Conservation (phyloP, 53 echinoderm and acorn worm genomes). For the Actinopyga echinites region DNA sequence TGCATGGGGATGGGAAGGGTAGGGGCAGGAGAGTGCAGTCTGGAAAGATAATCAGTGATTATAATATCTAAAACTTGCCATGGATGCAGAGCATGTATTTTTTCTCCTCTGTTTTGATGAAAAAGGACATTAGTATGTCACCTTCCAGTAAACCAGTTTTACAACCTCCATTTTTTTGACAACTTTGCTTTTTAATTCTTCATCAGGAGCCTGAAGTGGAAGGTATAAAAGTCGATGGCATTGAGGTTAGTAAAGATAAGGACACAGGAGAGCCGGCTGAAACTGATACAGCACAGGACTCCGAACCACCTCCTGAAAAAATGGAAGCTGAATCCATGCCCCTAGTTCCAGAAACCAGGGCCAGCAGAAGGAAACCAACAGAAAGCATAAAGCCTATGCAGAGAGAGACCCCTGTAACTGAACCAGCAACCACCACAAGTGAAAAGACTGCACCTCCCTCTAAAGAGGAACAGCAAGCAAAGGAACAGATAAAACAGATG, state of each 20-base stretch:
- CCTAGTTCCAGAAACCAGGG: neutral
- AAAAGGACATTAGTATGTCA: too few relatives aligned
- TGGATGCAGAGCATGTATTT: too few relatives aligned
- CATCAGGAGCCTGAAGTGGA: slow-evolving; percentile 7
- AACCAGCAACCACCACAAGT: neutral
- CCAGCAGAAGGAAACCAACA: slow-evolving; percentile 13
- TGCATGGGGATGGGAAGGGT: too few relatives aligned
- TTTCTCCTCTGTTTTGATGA: too few relatives aligned
- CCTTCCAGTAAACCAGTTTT: neutral
- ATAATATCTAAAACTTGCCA: too few relatives aligned
- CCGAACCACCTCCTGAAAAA: neutral
- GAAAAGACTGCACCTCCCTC: neutral
- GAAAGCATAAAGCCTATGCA: slow-evolving; percentile 43
- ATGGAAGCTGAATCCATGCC: neutral
- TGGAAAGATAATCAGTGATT: too few relatives aligned
- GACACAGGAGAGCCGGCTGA: too few relatives aligned
- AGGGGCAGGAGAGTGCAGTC: too few relatives aligned
- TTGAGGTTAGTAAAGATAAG: neutral
- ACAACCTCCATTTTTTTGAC: neutral
- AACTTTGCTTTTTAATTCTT: neutral
- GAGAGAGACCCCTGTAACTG: slow-evolving; percentile 14
- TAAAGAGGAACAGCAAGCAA: slow-evolving; percentile 7
- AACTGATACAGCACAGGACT: too few relatives aligned
- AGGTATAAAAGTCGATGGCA: slow-evolving; percentile 2
- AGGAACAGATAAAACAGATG: neutral